Evolutionary conservation across 2,113 vertebrate species (phyloP), one percentile per base, ranked within the genome.

Genomic region (Podarcis muralis): DNA sequence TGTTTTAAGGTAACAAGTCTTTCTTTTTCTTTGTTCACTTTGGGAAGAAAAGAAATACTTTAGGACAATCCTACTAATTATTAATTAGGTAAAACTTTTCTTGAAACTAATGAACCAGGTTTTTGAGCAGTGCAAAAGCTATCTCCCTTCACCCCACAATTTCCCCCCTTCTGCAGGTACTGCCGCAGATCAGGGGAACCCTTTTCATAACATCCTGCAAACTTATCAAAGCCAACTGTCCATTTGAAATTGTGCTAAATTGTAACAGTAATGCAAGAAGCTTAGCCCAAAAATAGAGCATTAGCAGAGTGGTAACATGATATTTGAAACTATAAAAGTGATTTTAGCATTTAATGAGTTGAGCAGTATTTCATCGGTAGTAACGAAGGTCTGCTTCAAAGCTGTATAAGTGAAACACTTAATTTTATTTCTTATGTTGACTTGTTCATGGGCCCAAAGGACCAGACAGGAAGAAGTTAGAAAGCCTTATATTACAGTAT

Each of bases 391-490:
- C 95, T 93, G 81, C 74, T 94, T 95, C 91, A 93, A 95, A 40
- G 91, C 87, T n/a, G 32, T 89, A 90, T 85, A 96, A 94, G 86
- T 93, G 94, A 62, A 78, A 93, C 91, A 91, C 92, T 57, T 96
- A 93, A 96, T 96, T 82, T 97, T 96, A 96, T 96, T 97, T 97
- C 96, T 96, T 83, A 57, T 94, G 91, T 91, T 95, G 92, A 95
- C 95, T 94, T 94, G 94, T 96, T 96, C 95, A 95, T 93, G 95
- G 92, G 91, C 96, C 92, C 90, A 0, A 80, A 96, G 96, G 96
- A 96, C 89, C 92, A 95, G 94, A 92, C 95, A 97, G 96, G 97
- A 97, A 97, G 96, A 96, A 96, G 95, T 96, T 97, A 96, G 96
- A 92, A 95, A 93, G 93, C 93, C 93, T 95, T 94, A 93, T 96